Evolutionary conservation across 2,113 vertebrate species (phyloP).

Genomic region (Setophaga kirtlandii): DNA sequence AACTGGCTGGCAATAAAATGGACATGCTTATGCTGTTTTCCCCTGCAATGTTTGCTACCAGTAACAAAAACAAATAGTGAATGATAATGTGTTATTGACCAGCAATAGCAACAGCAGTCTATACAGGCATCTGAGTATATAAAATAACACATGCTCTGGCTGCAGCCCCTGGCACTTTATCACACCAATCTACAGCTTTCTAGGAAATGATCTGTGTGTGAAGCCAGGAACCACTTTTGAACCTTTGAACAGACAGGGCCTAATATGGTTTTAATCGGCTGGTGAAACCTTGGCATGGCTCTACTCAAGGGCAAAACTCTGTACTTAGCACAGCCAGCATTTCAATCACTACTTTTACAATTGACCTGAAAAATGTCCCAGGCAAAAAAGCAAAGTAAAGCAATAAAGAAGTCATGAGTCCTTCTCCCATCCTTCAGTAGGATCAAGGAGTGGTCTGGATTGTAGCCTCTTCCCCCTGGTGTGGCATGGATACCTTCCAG

Average conservation of each 20-base stretch:
- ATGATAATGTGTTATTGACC: constrained; percentile 43
- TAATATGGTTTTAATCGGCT: constrained; percentile 4
- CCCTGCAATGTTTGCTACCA: constrained; percentile 10
- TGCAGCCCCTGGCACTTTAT: constrained; percentile 17
- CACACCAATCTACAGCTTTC: constrained; percentile 56
- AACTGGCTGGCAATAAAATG: neutral
- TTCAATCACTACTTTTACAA: neutral
- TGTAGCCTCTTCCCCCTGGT: neutral
- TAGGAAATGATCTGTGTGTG: constrained; percentile 50
- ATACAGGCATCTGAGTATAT: constrained; percentile 20
- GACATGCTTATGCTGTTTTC: neutral
- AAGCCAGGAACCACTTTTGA: constrained; percentile 36
- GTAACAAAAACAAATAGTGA: constrained; percentile 47
- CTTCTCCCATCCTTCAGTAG: neutral
- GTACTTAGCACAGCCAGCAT: neutral
- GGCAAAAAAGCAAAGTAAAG: neutral
- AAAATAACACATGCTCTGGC: constrained; percentile 49
- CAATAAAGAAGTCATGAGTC: neutral
- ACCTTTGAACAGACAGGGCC: constrained; percentile 24
- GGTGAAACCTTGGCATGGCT: neutral
- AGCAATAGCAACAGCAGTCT: constrained; percentile 24
- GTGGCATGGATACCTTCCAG: neutral
- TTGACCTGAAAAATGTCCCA: neutral
- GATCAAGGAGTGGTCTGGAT: neutral
- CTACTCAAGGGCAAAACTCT: constrained; percentile 10